Percentiles rank a stretch among this genome's conserved stretches.
These are phyloP conservation scores for Drosophila lini DNA, from an alignment of 1,140 invertebrate species.

Conservation along the genomic window DNA sequence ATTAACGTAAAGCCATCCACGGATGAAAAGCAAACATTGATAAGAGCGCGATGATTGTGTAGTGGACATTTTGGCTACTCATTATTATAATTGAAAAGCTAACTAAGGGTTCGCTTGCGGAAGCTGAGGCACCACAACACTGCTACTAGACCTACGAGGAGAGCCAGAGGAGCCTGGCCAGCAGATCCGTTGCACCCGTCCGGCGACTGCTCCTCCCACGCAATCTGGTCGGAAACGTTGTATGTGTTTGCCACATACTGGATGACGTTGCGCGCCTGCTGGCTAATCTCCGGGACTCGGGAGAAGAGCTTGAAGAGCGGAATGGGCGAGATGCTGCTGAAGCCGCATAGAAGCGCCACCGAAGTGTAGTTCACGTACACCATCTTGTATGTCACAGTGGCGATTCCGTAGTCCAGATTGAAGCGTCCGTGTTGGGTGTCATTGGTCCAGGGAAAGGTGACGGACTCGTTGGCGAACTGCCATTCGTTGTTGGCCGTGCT, in stretches of 20 bases:
- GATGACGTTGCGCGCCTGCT: background rate
- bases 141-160: background rate
- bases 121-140: constrained; percentile 4
- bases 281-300: constrained; percentile 22
- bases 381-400: constrained; percentile 54
- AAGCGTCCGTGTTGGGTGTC: constrained; percentile 37
- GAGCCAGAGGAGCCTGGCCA: background rate
- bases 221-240: constrained; percentile 5
- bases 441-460: constrained; percentile 45
- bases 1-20: constrained; percentile 1
- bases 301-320: constrained; percentile 57
- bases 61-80: constrained; percentile 5
- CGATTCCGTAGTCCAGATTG: constrained; percentile 19
- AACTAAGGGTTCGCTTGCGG: constrained; percentile 2
- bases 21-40: constrained; percentile 16
- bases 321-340: constrained; percentile 34
- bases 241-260: background rate
- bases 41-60: constrained; percentile 18
- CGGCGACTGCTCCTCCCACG: constrained; percentile 52
- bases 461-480: constrained; percentile 10
- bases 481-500: constrained; percentile 13
- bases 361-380: constrained; percentile 17
- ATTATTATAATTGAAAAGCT: constrained; percentile 1
- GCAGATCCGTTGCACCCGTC: constrained; percentile 47
- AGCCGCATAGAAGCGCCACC: constrained; percentile 49